A percentile compares a stretch with the other conserved stretches of the same genome.
Evolutionary conservation across 1,140 invertebrate species (phyloP).

Genomic region (Drosophila littoralis): DNA sequence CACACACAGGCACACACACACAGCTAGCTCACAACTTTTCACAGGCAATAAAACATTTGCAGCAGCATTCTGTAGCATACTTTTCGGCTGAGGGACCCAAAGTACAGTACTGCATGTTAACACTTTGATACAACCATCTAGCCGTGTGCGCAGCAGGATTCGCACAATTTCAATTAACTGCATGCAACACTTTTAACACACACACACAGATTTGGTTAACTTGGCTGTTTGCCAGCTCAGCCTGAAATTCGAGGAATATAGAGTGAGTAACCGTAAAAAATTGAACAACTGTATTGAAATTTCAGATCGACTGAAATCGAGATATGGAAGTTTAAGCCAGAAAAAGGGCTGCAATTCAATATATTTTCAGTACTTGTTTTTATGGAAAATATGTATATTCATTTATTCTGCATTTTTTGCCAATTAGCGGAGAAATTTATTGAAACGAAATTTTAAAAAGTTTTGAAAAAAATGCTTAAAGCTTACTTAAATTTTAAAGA

Average conservation of each 20-base stretch:
- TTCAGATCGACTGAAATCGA: background rate
- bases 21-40: conserved; percentile 10
- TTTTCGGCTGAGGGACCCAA: conserved; percentile 19
- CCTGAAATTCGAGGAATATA: background rate
- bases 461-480: too few relatives aligned
- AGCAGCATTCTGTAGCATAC: conserved; percentile 40
- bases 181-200: conserved; percentile 1
- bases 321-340: background rate
- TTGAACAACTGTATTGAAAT: background rate
- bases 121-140: conserved; percentile 10
- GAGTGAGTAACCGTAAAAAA: background rate
- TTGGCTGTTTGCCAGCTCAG: background rate
- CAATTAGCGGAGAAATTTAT: too few relatives aligned
- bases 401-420: too few relatives aligned
- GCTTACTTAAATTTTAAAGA: too few relatives aligned
- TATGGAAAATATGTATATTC: too few relatives aligned
- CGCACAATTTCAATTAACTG: conserved; percentile 23
- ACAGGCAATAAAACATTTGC: conserved; percentile 37
- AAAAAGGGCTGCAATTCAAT: background rate
- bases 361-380: too few relatives aligned
- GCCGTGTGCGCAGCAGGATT: background rate
- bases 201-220: background rate
- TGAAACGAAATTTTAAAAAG: too few relatives aligned
- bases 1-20: background rate
- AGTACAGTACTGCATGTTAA: conserved; percentile 15